A percentile compares a stretch with the other conserved stretches of the same genome.
Evolutionary conservation across 2,113 vertebrate genomes (phyloP).

Genomic region (Fregata magnificens): DNA sequence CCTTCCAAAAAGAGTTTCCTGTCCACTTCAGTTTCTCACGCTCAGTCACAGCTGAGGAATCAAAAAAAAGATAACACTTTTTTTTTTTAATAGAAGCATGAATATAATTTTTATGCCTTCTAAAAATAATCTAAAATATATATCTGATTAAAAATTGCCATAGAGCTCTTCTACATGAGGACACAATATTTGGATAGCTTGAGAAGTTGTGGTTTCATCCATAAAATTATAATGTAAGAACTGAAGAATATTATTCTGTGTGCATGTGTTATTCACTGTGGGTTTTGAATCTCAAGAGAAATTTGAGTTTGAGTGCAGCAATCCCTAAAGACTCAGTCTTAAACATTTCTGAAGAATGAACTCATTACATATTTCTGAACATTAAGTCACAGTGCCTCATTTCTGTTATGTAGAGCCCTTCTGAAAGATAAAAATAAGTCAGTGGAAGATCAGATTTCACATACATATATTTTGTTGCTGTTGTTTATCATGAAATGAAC

Average conservation of each 20-base stretch:
- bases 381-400: background rate
- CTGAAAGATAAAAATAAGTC: background rate
- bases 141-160: background rate
- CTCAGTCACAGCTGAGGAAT: background rate
- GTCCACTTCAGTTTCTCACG: background rate
- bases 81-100: background rate
- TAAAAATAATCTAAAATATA: background rate
- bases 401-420: background rate
- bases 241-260: background rate
- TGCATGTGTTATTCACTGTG: background rate
- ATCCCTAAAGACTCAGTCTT: background rate
- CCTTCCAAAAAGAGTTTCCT: background rate
- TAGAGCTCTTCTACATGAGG: background rate
- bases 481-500: background rate
- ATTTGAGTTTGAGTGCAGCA: background rate
- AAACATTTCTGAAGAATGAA: background rate
- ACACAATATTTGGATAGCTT: background rate
- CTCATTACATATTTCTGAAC: background rate
- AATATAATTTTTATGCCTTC: background rate
- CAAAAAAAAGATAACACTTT: background rate
- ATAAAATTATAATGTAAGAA: background rate
- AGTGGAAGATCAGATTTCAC: background rate
- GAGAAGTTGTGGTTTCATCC: background rate
- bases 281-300: background rate
- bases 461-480: background rate